Conservation (phyloP, 1,140 invertebrate species). For the Ylistrum balloti region DNA sequence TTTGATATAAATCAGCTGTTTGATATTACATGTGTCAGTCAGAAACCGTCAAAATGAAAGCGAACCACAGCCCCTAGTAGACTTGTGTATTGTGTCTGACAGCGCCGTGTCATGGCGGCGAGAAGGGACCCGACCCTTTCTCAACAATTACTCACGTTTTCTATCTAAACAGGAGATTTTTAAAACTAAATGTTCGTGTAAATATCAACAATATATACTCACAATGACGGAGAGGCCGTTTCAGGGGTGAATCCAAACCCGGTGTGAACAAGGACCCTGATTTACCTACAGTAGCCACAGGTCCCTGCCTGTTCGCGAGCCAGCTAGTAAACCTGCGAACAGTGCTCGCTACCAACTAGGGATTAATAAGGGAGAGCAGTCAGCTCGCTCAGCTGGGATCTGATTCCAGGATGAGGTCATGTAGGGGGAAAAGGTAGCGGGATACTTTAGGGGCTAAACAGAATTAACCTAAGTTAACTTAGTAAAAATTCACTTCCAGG, state of each 20-base stretch:
- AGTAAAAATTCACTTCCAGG: too few relatives aligned
- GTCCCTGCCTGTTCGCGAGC: conserved; percentile 22
- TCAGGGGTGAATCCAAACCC: neutral
- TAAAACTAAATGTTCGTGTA: neutral
- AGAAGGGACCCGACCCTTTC: conserved; percentile 41
- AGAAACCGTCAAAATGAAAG: neutral
- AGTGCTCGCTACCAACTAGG: conserved; percentile 14
- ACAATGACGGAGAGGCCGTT: neutral
- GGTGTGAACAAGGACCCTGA: neutral
- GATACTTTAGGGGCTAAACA: neutral
- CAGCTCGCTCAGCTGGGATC: conserved; percentile 5
- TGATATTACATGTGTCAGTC: neutral
- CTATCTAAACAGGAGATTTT: neutral
- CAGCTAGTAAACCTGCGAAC: conserved; percentile 2
- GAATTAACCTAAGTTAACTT: neutral
- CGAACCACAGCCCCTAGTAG: conserved; percentile 11
- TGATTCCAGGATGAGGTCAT: neutral
- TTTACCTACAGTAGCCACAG: conserved; percentile 13
- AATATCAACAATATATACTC: neutral
- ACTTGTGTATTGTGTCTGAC: neutral
- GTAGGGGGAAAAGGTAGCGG: neutral
- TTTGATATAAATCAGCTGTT: neutral
- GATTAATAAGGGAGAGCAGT: conserved; percentile 17
- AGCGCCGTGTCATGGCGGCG: neutral
- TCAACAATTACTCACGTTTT: neutral